Percentiles rank a stretch among this genome's conserved stretches.
These are phyloP conservation scores for Metacarcinus magister DNA, from an alignment of 2,888 invertebrate genomes.

Conservation along the genomic window DNA sequence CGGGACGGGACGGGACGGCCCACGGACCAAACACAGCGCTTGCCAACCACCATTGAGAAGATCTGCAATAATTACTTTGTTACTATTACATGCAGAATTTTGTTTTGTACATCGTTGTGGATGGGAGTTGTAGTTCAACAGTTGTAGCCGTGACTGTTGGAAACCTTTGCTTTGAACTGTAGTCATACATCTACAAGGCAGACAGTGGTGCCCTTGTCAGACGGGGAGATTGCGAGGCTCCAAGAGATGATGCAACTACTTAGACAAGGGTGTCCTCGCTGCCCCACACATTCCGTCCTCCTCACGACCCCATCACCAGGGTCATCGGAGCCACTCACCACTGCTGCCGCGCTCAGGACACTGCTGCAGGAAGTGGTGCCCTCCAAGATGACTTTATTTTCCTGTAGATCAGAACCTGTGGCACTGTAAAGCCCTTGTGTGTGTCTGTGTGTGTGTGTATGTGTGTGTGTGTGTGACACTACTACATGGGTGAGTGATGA, in stretches of 20 bases:
- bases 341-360: slow-evolving; percentile 22
- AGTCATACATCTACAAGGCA: not conserved
- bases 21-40: not conserved
- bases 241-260: not conserved
- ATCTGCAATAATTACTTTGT: slow-evolving; percentile 43
- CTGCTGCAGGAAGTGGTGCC: slow-evolving; percentile 38
- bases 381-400: slow-evolving; percentile 42
- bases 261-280: not conserved
- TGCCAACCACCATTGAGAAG: not conserved
- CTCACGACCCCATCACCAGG: not conserved
- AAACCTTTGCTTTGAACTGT: not conserved
- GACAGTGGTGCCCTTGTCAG: not conserved
- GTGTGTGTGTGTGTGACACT: not conserved
- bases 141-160: not conserved
- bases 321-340: not conserved
- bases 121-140: not conserved
- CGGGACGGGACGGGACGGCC: not conserved
- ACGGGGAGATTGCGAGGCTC: not conserved
- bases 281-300: slow-evolving; percentile 51
- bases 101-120: not conserved
- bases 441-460: not conserved
- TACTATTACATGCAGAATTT: not conserved
- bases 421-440: not conserved
- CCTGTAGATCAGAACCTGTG: not conserved
- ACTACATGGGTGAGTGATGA: not conserved